A percentile compares a stretch with the other conserved stretches of the same genome.
Evolutionary conservation across 1,140 invertebrate genomes (phyloP).

Genomic region (Euura lappo): DNA sequence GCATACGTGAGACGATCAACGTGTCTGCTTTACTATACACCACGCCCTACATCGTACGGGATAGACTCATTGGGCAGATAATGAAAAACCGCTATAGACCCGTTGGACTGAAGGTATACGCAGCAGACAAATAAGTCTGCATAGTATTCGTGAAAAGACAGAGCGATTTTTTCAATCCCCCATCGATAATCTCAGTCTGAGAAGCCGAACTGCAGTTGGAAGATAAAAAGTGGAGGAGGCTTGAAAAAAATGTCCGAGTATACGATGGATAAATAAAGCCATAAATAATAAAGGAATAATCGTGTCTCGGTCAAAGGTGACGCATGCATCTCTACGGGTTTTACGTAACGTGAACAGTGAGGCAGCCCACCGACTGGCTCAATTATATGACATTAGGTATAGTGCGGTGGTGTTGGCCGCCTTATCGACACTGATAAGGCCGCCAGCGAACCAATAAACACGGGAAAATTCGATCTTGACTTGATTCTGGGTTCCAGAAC

Average conservation of each 20-base stretch:
- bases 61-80: too few species aligned
- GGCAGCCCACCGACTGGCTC: too few species aligned
- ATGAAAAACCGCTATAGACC: too few species aligned
- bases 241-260: too few species aligned
- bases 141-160: too few species aligned
- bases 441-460: neutral
- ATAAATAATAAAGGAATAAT: too few species aligned
- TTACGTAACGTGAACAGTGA: neutral
- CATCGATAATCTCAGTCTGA: too few species aligned
- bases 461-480: neutral
- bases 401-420: neutral
- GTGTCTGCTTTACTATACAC: neutral
- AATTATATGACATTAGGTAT: neutral
- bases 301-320: neutral
- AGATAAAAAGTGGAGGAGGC: neutral
- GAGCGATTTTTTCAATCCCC: too few species aligned
- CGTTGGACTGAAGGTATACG: too few species aligned
- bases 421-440: neutral
- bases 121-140: too few species aligned
- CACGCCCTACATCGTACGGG: too few species aligned
- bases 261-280: too few species aligned
- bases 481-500: neutral
- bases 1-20: conserved; percentile 4
- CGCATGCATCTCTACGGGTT: neutral
- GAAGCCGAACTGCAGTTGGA: neutral